Base-by-base conservation (phyloP, 2,888 invertebrate species). In the Eremobia ochroleuca region DNA sequence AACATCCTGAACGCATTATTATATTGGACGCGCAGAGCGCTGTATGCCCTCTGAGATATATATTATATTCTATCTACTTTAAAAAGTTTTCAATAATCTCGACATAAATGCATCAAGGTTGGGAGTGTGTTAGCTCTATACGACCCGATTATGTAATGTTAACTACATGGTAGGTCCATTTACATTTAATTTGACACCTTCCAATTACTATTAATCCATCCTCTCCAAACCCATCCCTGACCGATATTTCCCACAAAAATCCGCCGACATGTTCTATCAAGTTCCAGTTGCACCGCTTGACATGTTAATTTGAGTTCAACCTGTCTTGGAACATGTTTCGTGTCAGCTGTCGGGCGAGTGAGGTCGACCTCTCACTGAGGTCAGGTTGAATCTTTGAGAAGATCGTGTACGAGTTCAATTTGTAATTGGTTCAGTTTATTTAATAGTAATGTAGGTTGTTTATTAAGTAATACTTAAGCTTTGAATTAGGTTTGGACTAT, bases 291-390 rank as follows among this genome's bases (percentile, higher is more conserved):
- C 77, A 68, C 85, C 78, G 68, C n/a, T 74, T 82, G 86, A 85
- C 86, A 78, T 64, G 75, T 64, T 87, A 78, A 85, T 86, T 80
- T 74, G 65, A 82, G 78, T 72, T 77, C 68, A 77, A 86, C 77
- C 65, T 74, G 86, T 61, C n/a, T 74, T 40, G 62, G 28, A 69
- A 67, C 84, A 73, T 73, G 82, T 76, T 77, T 21, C 40, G 18
- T 52, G 73, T 81, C 82, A 76, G 74, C 55, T 77, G 79, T 71
- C 68, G 61, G 67, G 52, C 18, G 25, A 59, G 18, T 46, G 68
- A 86, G 87, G 87, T 77, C 73, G 40, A 31, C 73, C 77, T 83
- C 64, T 55, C 49, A 0, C 49, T 62, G 77, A 85, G 87, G 85
- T 86, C 87, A 71, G 37, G 59, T 73, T 65, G 25, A 52, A 64